Evolutionary conservation across 1,140 invertebrate species (phyloP).

Genomic region (Drosophila setifemur): DNA sequence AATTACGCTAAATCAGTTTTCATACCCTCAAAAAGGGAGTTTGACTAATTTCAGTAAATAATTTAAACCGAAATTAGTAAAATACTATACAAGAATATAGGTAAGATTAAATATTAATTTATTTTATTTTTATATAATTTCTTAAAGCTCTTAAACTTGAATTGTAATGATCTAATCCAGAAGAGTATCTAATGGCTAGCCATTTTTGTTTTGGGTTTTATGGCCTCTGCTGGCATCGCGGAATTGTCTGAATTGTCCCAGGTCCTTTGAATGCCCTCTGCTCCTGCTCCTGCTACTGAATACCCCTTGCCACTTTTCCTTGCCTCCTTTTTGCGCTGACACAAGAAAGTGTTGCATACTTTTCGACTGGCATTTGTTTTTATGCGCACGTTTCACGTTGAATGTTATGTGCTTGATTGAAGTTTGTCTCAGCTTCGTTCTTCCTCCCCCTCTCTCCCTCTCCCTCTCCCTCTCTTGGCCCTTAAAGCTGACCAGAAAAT

Average conservation of each 20-base stretch:
- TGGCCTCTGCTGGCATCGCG: slow-evolving; percentile 10
- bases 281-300: neutral
- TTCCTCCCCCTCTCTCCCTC: neutral
- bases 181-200: slow-evolving; percentile 13
- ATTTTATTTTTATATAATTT: neutral
- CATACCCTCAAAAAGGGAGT: neutral
- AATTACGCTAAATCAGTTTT: slow-evolving; percentile 63
- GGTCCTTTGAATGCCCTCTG: slow-evolving; percentile 14
- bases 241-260: slow-evolving; percentile 35
- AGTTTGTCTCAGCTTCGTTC: slow-evolving; percentile 30
- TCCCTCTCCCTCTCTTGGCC: neutral
- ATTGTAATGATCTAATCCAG: neutral
- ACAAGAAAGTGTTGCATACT: slow-evolving; percentile 68
- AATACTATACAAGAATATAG: too few species aligned
- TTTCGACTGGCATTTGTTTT: slow-evolving; percentile 70
- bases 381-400: slow-evolving; percentile 55
- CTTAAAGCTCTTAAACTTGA: neutral
- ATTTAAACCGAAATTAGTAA: neutral
- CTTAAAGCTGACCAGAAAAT: slow-evolving; percentile 29
- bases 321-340: slow-evolving; percentile 46
- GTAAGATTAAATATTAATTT: too few species aligned
- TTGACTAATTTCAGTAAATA: neutral
- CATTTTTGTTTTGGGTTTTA: neutral
- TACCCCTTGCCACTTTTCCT: neutral
- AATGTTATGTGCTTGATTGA: slow-evolving; percentile 53